Evolutionary conservation across 2,888 invertebrate species (phyloP).

Genomic region (Eupithecia vulgata): DNA sequence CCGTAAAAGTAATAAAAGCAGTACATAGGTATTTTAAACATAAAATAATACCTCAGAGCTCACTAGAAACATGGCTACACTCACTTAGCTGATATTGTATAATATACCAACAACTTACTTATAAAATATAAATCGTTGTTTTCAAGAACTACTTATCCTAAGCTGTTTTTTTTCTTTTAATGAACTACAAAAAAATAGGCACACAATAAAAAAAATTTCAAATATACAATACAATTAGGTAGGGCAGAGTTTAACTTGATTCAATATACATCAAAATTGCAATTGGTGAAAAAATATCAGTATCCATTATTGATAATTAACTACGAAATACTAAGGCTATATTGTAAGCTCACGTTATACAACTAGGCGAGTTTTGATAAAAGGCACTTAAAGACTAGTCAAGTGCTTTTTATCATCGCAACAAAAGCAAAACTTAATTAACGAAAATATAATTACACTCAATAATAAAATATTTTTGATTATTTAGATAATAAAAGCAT

Average conservation of each 20-base stretch:
- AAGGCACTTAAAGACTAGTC: conserved; percentile 64
- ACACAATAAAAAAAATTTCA: not conserved
- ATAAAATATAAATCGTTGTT: conserved; percentile 2
- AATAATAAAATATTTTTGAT: not conserved
- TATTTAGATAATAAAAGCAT: not conserved
- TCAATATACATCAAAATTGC: not conserved
- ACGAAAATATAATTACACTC: conserved; percentile 35
- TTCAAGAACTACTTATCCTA: not conserved
- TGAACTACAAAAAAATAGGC: not conserved
- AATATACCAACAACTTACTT: not conserved
- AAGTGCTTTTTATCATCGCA: conserved; percentile 62
- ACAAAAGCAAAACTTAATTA: conserved; percentile 36
- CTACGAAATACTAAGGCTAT: conserved; percentile 34
- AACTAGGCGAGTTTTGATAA: conserved; percentile 50
- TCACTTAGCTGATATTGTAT: not conserved
- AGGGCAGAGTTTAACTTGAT: not conserved
- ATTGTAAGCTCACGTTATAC: conserved; percentile 32
- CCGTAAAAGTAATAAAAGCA: not conserved
- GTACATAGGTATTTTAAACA: not conserved
- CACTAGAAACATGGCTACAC: not conserved
- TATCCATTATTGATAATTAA: conserved; percentile 28
- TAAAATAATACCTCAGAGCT: not conserved
- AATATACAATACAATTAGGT: not conserved
- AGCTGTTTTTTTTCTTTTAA: not conserved
- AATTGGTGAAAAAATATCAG: conserved; percentile 31